phyloP scores from a whole-genome alignment of 1,140 invertebrate species.

The Euwallacea similis region DNA sequence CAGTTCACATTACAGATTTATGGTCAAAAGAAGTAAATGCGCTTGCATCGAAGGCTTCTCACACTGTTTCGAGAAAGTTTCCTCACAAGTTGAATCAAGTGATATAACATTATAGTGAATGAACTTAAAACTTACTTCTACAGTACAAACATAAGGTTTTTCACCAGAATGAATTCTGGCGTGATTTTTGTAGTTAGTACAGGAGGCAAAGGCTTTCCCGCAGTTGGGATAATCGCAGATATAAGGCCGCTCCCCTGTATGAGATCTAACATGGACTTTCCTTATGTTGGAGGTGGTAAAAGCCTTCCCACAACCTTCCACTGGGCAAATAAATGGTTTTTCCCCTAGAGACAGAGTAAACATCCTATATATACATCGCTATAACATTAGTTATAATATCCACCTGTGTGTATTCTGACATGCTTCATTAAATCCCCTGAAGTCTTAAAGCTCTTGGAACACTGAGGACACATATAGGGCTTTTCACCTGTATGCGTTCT shows the following conservation, averaged over 20 bases:
- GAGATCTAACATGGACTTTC: slow-evolving; percentile 65
- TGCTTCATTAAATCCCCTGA: slow-evolving; percentile 46
- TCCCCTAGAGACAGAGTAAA: slow-evolving; percentile 51
- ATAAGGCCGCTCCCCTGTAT: slow-evolving; percentile 69
- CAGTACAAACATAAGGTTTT: slow-evolving; percentile 59
- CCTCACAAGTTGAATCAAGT: no score
- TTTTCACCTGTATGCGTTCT: slow-evolving; percentile 60
- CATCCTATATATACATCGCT: no score
- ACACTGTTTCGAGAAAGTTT: no score
- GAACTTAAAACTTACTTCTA: slow-evolving; percentile 19
- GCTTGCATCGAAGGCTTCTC: no score
- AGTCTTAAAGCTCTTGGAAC: slow-evolving; percentile 63
- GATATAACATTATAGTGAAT: no score
- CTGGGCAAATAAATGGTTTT: slow-evolving; percentile 68
- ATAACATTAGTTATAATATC: no score
- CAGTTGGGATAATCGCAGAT: slow-evolving; percentile 63
- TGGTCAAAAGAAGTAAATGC: no score
- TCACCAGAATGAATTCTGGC: slow-evolving; percentile 61
- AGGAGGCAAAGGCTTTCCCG: slow-evolving; percentile 63
- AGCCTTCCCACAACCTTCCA: slow-evolving; percentile 65
- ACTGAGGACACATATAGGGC: slow-evolving; percentile 57
- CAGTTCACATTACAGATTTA: no score
- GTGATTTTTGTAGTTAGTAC: slow-evolving; percentile 63
- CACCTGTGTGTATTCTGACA: slow-evolving; percentile 55
- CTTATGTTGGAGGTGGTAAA: slow-evolving; percentile 77